phyloP scores from a whole-genome alignment of 2,797 vertebrate genomes.

The Sebastes steindachneri region DNA sequence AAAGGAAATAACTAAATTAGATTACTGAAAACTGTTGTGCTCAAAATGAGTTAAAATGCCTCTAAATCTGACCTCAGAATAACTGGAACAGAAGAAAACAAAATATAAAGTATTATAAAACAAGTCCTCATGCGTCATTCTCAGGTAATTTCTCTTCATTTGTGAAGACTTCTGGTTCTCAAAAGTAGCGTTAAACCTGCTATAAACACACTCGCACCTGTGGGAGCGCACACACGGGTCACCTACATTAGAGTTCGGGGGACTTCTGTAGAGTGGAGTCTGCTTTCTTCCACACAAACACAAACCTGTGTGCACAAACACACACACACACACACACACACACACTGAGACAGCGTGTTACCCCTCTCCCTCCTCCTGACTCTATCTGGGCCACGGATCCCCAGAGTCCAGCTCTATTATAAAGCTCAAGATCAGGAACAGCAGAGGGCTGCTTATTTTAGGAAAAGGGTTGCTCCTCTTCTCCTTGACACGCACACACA shows the following conservation, averaged over 20 bases:
- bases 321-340: slow-evolving; percentile 27
- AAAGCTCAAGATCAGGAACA: slow-evolving; percentile 80
- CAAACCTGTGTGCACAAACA: slow-evolving; percentile 27
- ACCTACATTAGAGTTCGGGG: slow-evolving; percentile 37
- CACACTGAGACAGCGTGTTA: slow-evolving; percentile 43
- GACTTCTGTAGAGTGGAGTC: slow-evolving; percentile 21
- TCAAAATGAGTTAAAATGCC: too few relatives aligned
- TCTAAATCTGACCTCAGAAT: neutral
- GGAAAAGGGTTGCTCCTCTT: slow-evolving; percentile 80
- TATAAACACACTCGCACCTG: slow-evolving; percentile 20
- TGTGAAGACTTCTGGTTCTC: slow-evolving; percentile 1
- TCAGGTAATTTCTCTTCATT: neutral
- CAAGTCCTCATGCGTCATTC: neutral
- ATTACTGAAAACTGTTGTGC: neutral
- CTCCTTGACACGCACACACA: slow-evolving; percentile 57
- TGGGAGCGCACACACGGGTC: slow-evolving; percentile 10
- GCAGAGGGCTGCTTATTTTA: slow-evolving; percentile 82
- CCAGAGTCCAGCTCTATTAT: slow-evolving; percentile 83
- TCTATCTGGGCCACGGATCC: slow-evolving; percentile 84
- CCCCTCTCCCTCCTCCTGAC: slow-evolving; percentile 57
- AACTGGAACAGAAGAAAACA: neutral
- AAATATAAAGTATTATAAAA: neutral
- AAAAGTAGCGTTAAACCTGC: slow-evolving; percentile 9
- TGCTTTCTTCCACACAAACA: slow-evolving; percentile 31
- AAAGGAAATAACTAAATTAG: neutral